Evolutionary conservation across 1,140 invertebrate species (phyloP), one percentile per base, ranked within the genome.

Genomic region (Helicoverpa armigera): DNA sequence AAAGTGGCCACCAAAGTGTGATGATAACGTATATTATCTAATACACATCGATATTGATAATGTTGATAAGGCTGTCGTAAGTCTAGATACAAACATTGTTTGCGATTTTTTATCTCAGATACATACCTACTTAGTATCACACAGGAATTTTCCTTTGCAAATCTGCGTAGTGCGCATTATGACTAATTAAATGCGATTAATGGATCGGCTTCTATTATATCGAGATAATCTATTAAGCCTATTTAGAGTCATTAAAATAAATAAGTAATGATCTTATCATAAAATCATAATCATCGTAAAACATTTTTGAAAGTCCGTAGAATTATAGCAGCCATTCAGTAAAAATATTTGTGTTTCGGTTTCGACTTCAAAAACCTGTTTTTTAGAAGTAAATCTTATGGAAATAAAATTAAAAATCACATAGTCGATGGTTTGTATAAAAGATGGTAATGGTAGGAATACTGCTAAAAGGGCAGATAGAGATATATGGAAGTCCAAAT

Each of bases 1-100:
- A 7, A 67, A 67, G 10, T 72, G 50, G 31, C 50, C 69, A 53
- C 29, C 69, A 72, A 31, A 14, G 18, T 29, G 69, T 53, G 48
- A 31, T 53, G 31, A 73, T 65, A 16, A 31, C 51, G 10, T 31
- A n/a, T 31, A 35, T 18, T 58, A 73, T 58, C 53, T 12, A 58
- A 56, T 58, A 56, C 31, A 29, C 31, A 43, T 43, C 29, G 29
- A 58, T 56, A 43, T 29, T 58, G 53, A 73, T 73, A 58, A 29
- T 51, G 12, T 14, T 48, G 53, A 76, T 76, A 81, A 58, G 80
- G 72, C 79, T 76, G 73, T 69, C 80, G 80, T 76, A 80, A 3
- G 80, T 81, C 80, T 81, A 69, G 31, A 69, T 75, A 61, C 48
- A 60, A 61, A 76, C 18, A 48, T 51, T 63, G 43, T 50, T 76